phyloP scores from a whole-genome alignment of 2,113 vertebrate genomes.

The Larimichthys polyactis region DNA sequence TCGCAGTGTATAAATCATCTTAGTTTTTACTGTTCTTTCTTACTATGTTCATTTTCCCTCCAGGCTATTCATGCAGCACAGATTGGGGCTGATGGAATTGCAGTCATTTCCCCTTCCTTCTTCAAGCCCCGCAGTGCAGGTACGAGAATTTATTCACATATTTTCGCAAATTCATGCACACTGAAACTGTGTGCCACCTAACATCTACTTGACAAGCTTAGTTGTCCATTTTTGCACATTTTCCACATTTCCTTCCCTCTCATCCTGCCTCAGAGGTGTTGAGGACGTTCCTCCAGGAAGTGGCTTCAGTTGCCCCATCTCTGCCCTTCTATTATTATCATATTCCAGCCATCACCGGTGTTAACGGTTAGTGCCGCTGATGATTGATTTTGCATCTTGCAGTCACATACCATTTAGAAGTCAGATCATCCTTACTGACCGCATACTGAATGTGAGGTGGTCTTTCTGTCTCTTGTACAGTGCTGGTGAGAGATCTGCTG shows the following conservation, averaged over 20 bases:
- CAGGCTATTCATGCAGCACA: constrained; percentile 91
- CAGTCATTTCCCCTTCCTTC: constrained; percentile 92
- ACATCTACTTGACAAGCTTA: too few relatives aligned
- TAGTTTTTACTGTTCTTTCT: neutral
- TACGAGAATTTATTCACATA: constrained; percentile 54
- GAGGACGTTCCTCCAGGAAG: constrained; percentile 86
- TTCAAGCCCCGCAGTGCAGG: constrained; percentile 90
- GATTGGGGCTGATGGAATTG: constrained; percentile 89
- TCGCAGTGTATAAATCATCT: too few relatives aligned
- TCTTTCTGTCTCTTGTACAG: constrained; percentile 76
- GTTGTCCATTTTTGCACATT: neutral
- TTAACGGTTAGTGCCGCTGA: constrained; percentile 87
- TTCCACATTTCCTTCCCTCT: neutral
- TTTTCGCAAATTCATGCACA: neutral
- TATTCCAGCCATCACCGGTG: constrained; percentile 89
- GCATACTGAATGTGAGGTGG: neutral
- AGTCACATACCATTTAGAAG: neutral
- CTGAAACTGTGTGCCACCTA: too few relatives aligned
- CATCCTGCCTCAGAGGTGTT: constrained; percentile 82
- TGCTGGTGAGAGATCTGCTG: constrained; percentile 87
- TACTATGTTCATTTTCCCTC: constrained; percentile 18
- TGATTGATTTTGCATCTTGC: neutral
- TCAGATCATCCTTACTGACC: neutral
- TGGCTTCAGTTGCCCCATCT: constrained; percentile 86
- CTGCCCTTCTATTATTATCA: constrained; percentile 97